These are phyloP conservation scores for Rhamnusium bicolor DNA, from an alignment of 2,888 invertebrate species.

Conservation along the genomic window DNA sequence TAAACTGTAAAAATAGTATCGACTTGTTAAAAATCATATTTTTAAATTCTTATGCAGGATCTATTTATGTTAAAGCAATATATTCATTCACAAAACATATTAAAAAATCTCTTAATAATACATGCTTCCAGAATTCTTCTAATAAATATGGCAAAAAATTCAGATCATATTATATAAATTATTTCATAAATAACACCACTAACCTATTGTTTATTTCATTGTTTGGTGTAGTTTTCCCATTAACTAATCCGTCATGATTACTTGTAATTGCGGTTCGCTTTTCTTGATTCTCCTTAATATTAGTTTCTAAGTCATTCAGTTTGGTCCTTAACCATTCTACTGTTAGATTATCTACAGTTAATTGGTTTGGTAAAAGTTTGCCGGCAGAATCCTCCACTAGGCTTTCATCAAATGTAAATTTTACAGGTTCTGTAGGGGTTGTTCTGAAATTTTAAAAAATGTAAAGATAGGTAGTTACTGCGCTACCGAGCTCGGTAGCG, in stretches of 20 bases:
- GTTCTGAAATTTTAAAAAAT: conserved; percentile 77
- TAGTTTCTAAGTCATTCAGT: conserved; percentile 83
- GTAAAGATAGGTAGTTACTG: too few relatives aligned
- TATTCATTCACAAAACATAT: too few relatives aligned
- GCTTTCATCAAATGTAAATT: conserved; percentile 90
- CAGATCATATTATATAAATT: too few relatives aligned
- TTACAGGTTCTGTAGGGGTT: conserved; percentile 82
- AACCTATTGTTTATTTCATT: conserved; percentile 66
- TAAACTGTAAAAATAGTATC: too few relatives aligned
- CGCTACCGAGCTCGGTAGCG: too few relatives aligned
- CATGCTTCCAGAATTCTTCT: too few relatives aligned
- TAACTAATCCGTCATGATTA: conserved; percentile 62
- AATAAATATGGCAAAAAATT: too few relatives aligned
- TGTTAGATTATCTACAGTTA: conserved; percentile 94
- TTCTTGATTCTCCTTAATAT: conserved; percentile 85
- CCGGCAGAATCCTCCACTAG: conserved; percentile 92
- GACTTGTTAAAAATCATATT: too few relatives aligned
- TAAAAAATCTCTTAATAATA: too few relatives aligned
- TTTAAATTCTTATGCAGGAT: too few relatives aligned
- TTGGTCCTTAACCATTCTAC: conserved; percentile 90
- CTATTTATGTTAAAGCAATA: too few relatives aligned
- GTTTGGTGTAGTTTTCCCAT: conserved; percentile 65
- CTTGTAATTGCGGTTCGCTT: conserved; percentile 66
- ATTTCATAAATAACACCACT: conserved; percentile 18
- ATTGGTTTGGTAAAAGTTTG: conserved; percentile 87